Evolutionary conservation across 2,797 vertebrate genomes (phyloP).

Genomic region (Perdix hodgsoniae): DNA sequence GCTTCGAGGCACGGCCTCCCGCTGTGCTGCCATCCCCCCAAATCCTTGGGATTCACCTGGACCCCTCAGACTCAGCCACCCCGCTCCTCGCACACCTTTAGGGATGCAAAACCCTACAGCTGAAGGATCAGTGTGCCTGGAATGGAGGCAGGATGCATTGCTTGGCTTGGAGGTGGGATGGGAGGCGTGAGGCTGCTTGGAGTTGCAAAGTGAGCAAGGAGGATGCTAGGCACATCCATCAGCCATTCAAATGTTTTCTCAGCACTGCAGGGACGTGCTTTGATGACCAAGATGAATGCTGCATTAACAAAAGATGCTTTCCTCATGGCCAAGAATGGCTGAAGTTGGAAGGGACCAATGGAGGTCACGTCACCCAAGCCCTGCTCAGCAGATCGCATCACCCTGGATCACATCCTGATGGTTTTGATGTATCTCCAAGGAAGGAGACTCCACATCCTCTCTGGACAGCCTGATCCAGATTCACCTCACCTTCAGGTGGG

Average conservation of each 20-base stretch:
- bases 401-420: neutral
- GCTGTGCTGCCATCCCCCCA: neutral
- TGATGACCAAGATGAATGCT: neutral
- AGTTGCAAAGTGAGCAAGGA: neutral
- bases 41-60: neutral
- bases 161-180: neutral
- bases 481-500: neutral
- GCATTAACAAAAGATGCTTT: neutral
- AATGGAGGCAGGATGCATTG: neutral
- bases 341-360: neutral
- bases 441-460: neutral
- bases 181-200: neutral
- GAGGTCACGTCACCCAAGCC: neutral
- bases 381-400: neutral
- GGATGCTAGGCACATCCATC: neutral
- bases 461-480: neutral
- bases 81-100: neutral
- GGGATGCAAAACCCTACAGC: neutral
- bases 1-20: neutral
- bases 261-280: neutral
- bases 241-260: neutral
- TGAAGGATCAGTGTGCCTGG: fast-evolving
- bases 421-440: neutral
- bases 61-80: neutral
- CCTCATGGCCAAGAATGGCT: neutral